Base-by-base conservation (phyloP, 2,797 vertebrate genomes). In the Luscinia megarhynchos region DNA sequence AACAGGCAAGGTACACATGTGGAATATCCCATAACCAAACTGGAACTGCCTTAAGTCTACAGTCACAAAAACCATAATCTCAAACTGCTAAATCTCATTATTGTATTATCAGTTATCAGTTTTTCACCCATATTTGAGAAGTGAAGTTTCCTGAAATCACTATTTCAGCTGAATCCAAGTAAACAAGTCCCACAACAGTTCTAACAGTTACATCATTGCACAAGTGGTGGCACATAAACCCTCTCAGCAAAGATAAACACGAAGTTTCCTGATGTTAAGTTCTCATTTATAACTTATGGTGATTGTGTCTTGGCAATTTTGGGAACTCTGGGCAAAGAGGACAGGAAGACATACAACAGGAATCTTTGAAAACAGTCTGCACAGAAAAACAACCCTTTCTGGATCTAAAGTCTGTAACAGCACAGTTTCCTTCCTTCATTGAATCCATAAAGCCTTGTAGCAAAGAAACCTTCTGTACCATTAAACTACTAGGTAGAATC, bases 101-200 rank as follows among this genome's bases (percentile, higher is more conserved):
- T 0, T 38, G 30, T 4, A 40, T 24, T 50, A 20, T 15, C n/a
- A n/a, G n/a, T n/a, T n/a, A 19, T 10, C 2, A 10, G 11, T 5
- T 89, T 66, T 72, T 48, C 70, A 62, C 6, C 10, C 3, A 6
- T 36, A 24, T 14, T 53, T 3, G 4, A 72, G n/a, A 75, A 75
- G 34, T 6, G 11, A 41, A n/a, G 34, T 15, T 69, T 43, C n/a
- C 29, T 2, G 1, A 61, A 84, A 57, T 22, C 12, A 19, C 20
- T 67, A 7, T 64, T 89, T 87, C 20, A 64, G 24, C 12, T 58
- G 19, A 40, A 74, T 68, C 4, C 29, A 61, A 72, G n/a, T 36
- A 63, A 89, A 9, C 10, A 43, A 54, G 54, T 27, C 61, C 29
- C 27, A 27, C 23, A 67, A 6, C 23, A 36, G 22, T 17, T 34